Percentiles rank a stretch among this genome's conserved stretches.
phyloP scores from a whole-genome alignment of 2,888 invertebrate genomes.

The Asteroscopus sphinx region DNA sequence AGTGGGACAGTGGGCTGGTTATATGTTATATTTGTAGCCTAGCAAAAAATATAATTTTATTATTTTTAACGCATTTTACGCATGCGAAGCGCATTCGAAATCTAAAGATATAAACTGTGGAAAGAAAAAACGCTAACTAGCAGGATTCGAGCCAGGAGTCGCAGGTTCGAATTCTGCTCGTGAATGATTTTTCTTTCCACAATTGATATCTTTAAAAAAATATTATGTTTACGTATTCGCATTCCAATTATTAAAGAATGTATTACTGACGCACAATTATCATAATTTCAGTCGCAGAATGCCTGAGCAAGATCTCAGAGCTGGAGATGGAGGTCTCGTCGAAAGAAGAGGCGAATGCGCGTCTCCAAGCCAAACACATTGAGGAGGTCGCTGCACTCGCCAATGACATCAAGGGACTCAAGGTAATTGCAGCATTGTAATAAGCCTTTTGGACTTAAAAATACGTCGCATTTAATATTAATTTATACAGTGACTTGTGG shows the following conservation, averaged over 20 bases:
- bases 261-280: constrained; percentile 3
- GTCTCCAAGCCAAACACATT: constrained; percentile 83
- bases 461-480: constrained; percentile 37
- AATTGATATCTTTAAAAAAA: too few relatives aligned
- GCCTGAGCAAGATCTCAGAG: constrained; percentile 89
- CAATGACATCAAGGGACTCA: constrained; percentile 83
- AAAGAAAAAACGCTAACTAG: too few relatives aligned
- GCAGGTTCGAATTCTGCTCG: too few relatives aligned
- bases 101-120: too few relatives aligned
- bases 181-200: too few relatives aligned
- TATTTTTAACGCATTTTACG: too few relatives aligned
- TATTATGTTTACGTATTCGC: too few relatives aligned
- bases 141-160: too few relatives aligned
- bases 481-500: constrained; percentile 29
- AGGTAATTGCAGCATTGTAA: constrained; percentile 68
- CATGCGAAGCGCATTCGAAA: too few relatives aligned
- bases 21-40: too few relatives aligned
- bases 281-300: constrained; percentile 86
- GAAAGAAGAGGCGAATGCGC: constrained; percentile 86
- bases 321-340: constrained; percentile 88
- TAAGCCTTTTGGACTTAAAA: constrained; percentile 23
- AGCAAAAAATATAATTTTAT: too few relatives aligned
- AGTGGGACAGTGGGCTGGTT: too few relatives aligned
- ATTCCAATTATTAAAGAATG: not conserved
- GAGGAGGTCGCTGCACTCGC: constrained; percentile 83